Percentiles rank a stretch among this genome's conserved stretches.
Evolutionary conservation across 2,113 vertebrate species (phyloP).

Genomic region (Corythornis cristatus): DNA sequence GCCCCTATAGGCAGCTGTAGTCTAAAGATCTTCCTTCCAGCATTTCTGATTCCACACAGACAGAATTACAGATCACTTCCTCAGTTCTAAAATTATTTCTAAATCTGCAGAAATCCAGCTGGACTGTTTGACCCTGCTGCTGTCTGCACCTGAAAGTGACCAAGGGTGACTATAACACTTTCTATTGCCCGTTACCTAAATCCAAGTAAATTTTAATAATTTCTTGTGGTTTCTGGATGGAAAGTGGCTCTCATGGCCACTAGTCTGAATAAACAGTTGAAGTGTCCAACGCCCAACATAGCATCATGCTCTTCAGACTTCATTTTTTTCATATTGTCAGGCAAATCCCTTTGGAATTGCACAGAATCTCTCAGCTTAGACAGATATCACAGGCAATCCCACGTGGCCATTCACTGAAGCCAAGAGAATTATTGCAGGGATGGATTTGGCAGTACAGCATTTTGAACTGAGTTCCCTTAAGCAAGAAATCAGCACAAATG

Average conservation of each 20-base stretch:
- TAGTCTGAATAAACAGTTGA: not conserved
- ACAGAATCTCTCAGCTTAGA: not conserved
- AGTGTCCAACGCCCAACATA: not conserved
- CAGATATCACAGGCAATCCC: conserved; percentile 35
- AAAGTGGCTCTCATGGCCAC: not conserved
- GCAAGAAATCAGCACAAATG: conserved; percentile 55
- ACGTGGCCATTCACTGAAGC: conserved; percentile 33
- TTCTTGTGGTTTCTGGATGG: not conserved
- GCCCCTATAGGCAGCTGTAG: not conserved
- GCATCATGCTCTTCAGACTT: not conserved
- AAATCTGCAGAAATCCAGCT: not conserved
- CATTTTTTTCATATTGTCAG: conserved; percentile 5
- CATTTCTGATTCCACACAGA: not conserved
- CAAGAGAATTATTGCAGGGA: conserved; percentile 49
- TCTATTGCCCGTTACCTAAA: not conserved
- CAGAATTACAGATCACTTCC: not conserved
- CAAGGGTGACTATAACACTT: not conserved
- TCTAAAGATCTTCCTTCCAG: not conserved
- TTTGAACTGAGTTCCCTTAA: conserved; percentile 46
- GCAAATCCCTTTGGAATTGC: conserved; percentile 7
- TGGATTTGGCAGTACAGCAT: conserved; percentile 35
- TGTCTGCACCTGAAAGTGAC: not conserved
- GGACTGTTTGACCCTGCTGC: not conserved
- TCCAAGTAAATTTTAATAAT: not conserved
- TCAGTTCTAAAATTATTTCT: not conserved